Conservation (phyloP, 2,113 vertebrate genomes). For the Passer montanus region DNA sequence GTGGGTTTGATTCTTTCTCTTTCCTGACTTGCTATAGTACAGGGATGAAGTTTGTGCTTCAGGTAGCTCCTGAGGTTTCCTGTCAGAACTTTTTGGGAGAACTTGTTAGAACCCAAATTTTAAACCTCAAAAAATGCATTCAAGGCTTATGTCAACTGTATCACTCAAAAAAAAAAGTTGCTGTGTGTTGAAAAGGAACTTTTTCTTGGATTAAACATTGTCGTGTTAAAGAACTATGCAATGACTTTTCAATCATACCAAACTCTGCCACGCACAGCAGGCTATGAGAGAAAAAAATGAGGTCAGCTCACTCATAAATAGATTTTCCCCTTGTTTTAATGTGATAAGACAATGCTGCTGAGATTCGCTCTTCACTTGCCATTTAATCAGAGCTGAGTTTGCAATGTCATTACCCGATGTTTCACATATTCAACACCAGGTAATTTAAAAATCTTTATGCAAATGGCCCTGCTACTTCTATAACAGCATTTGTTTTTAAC, state of each 20-base stretch:
- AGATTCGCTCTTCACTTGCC: background rate
- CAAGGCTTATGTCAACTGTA: background rate
- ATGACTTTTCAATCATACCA: background rate
- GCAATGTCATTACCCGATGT: background rate
- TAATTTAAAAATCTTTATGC: conserved; percentile 5
- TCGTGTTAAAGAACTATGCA: background rate
- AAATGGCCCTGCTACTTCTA: background rate
- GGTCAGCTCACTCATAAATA: background rate
- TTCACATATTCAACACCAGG: background rate
- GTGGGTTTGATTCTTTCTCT: background rate
- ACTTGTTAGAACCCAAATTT: background rate
- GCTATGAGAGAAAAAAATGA: background rate
- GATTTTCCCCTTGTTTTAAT: conserved; percentile 15
- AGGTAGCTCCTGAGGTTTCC: background rate
- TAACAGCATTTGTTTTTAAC: background rate
- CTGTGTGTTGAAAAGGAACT: background rate
- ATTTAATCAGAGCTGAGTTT: conserved; percentile 23
- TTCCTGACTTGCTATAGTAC: background rate
- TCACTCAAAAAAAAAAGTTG: background rate
- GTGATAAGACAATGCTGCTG: background rate
- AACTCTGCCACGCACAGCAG: background rate
- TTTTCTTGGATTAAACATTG: background rate
- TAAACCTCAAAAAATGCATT: background rate
- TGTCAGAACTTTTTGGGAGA: background rate
- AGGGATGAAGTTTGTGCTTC: background rate